phyloP scores from a whole-genome alignment of 1,140 invertebrate species.

The Brachionus asplanchnoidis region DNA sequence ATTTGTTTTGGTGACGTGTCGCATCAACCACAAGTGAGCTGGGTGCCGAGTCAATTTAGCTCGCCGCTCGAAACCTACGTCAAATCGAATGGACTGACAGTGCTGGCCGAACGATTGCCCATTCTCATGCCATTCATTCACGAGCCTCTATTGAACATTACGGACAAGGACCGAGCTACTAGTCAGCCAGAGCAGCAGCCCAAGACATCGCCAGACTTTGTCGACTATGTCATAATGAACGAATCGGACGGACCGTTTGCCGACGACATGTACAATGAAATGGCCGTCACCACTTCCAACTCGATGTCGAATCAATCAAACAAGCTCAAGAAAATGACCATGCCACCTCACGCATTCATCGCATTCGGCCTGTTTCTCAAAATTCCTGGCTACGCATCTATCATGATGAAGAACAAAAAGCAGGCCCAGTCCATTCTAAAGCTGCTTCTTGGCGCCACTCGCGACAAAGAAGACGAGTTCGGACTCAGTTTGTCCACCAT shows the following conservation, averaged over 20 bases:
- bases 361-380: constrained; percentile 81
- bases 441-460: constrained; percentile 77
- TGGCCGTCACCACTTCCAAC: neutral
- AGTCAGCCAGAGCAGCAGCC: constrained; percentile 46
- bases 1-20: neutral
- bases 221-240: constrained; percentile 42
- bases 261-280: constrained; percentile 45
- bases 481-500: constrained; percentile 66
- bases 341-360: constrained; percentile 80
- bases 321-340: constrained; percentile 51
- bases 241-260: constrained; percentile 47
- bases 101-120: constrained; percentile 77
- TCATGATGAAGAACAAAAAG: constrained; percentile 73
- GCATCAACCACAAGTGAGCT: constrained; percentile 10
- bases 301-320: neutral
- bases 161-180: constrained; percentile 62
- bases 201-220: constrained; percentile 19
- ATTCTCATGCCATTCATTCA: constrained; percentile 66
- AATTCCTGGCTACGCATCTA: constrained; percentile 80
- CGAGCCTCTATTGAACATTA: constrained; percentile 29
- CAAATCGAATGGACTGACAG: constrained; percentile 74
- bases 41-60: constrained; percentile 54
- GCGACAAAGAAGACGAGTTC: constrained; percentile 72
- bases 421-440: constrained; percentile 76
- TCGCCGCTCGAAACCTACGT: constrained; percentile 76